Conservation (phyloP, 2,888 invertebrate genomes). For the Cybosia mesomella region DNA sequence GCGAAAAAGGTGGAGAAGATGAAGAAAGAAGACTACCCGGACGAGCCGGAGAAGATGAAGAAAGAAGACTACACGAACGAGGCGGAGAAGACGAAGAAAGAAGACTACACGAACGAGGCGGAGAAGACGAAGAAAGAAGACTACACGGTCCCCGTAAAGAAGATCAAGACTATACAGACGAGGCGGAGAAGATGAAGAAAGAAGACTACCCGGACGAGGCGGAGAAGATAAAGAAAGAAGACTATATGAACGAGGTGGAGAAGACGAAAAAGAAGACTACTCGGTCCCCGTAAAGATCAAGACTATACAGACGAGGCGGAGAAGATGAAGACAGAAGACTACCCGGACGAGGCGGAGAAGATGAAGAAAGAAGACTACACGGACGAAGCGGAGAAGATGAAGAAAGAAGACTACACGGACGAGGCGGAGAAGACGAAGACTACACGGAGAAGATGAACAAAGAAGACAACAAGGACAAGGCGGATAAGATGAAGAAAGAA, state of each 20-base stretch:
- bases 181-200: conserved; percentile 22
- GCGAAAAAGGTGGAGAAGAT: conserved; percentile 23
- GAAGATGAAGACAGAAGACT: conserved; percentile 20
- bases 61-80: conserved; percentile 25
- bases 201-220: conserved; percentile 13
- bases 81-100: conserved; percentile 3
- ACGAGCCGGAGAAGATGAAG: conserved; percentile 23
- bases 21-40: conserved; percentile 12
- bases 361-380: conserved; percentile 15
- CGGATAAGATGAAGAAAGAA: conserved; percentile 9
- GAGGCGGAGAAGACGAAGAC: conserved; percentile 23
- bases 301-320: conserved; percentile 23
- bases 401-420: conserved; percentile 20
- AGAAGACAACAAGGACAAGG: conserved; percentile 23
- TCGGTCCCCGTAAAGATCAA: conserved; percentile 9
- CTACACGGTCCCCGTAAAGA: conserved; percentile 2
- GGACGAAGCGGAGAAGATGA: conserved; percentile 22
- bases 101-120: conserved; percentile 25
- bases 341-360: conserved; percentile 13
- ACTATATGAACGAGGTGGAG: conserved; percentile 23
- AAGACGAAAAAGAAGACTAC: conserved; percentile 16
- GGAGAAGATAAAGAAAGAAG: conserved; percentile 10
- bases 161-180: conserved; percentile 21
- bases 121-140: conserved; percentile 16
- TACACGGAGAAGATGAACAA: conserved; percentile 6